Base-by-base conservation (phyloP, 2,888 invertebrate genomes). In the Drosophila eohydei region DNA sequence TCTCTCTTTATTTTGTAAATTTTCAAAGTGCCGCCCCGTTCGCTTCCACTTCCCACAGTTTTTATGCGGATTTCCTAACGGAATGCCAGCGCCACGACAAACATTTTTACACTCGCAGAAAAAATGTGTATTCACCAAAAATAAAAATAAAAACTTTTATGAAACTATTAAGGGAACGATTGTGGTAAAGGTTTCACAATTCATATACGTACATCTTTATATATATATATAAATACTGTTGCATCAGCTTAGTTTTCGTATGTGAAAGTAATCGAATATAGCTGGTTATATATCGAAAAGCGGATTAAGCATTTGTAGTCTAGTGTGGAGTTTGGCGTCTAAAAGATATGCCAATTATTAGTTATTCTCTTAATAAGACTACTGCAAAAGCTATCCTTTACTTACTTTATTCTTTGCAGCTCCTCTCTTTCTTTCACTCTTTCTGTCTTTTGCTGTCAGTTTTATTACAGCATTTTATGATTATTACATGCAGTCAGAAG, bases 31-130 rank as follows among this genome's bases (percentile, higher is more conserved):
- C 36, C 55, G 40, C 36, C 51, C 12, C 32, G 21, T 16, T 32
- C 40, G n/a, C 32, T 2, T 9, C 4, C 14, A 26, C 30, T 46
- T 44, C 34, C 40, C 38, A 54, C 52, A 51, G 48, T 65, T 74
- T 57, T 67, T 62, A 44, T 71, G 71, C 71, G 71, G 55, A 71
- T 71, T 41, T 63, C 63, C 74, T 59, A 74, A 69, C 63, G 58
- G 50, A 46, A 56, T 63, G 16, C 72, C 58, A 65, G 46, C 67
- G 51, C 61, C 16, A 58, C 38, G 48, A 46, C 66, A 50, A 58
- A 73, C 57, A 41, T 38, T 74, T 74, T 21, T 56, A 55, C 74
- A 74, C 62, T 71, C 40, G 54, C 51, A 57, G 38, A 48, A 74
- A 62, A 12, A 43, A 9, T 12, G 12, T 9, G n/a, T 11, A 30